These are phyloP conservation scores for Aphidius gifuensis DNA, from an alignment of 1,140 invertebrate genomes.

Conservation along the genomic window DNA sequence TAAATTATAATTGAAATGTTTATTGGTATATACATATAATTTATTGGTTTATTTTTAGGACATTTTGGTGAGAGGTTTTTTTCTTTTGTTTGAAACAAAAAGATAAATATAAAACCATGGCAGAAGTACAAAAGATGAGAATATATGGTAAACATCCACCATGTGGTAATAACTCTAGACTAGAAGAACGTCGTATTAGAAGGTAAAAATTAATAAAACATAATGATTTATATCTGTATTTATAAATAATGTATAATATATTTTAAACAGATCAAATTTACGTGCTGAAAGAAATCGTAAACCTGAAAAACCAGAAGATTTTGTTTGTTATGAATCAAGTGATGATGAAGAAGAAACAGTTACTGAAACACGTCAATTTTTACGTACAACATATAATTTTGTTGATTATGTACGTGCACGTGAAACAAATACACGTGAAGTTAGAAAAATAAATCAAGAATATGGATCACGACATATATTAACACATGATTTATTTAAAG, in stretches of 20 bases:
- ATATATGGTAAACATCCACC: slow-evolving; percentile 68
- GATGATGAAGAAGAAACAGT: slow-evolving; percentile 78
- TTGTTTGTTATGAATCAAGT: slow-evolving; percentile 81
- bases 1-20: no score
- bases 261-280: slow-evolving; percentile 36
- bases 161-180: slow-evolving; percentile 65
- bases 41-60: no score
- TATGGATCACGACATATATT: slow-evolving; percentile 82
- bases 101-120: slow-evolving; percentile 41
- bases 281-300: slow-evolving; percentile 68
- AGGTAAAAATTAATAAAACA: slow-evolving; percentile 53
- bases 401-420: slow-evolving; percentile 78
- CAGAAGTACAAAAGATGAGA: slow-evolving; percentile 58
- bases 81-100: no score
- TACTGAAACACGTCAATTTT: slow-evolving; percentile 65
- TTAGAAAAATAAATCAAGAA: slow-evolving; percentile 70
- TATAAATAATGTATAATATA: no score
- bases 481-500: slow-evolving; percentile 83
- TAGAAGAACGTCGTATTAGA: slow-evolving; percentile 70
- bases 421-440: slow-evolving; percentile 69
- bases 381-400: slow-evolving; percentile 80
- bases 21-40: no score
- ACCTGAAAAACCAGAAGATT: slow-evolving; percentile 84
- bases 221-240: no score
- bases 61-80: no score